Percentiles rank a stretch among this genome's conserved stretches.
Evolutionary conservation across 2,113 vertebrate genomes (phyloP).

Genomic region (Carettochelys insculpta): DNA sequence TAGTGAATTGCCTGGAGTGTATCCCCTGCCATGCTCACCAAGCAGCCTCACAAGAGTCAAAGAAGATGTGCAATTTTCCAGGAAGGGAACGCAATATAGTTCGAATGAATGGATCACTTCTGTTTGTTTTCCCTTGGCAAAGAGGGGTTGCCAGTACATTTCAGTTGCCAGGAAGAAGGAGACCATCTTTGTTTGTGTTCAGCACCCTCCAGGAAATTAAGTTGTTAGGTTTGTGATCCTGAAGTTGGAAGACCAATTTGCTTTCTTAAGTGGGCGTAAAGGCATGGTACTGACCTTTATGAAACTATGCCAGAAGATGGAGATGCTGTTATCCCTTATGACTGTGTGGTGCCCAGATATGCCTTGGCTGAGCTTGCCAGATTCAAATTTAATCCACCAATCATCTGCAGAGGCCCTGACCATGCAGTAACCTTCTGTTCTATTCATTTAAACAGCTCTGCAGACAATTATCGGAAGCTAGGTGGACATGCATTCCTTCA

Average conservation of each 20-base stretch:
- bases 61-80: background rate
- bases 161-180: background rate
- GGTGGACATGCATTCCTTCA: background rate
- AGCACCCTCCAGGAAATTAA: constrained; percentile 46
- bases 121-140: constrained; percentile 33
- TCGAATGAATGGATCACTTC: background rate
- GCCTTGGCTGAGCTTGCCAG: background rate
- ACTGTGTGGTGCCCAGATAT: background rate
- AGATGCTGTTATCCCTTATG: background rate
- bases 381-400: accelerated
- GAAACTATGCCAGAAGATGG: background rate
- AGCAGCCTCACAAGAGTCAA: background rate
- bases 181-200: constrained; percentile 43
- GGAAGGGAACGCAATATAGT: background rate
- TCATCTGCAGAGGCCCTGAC: background rate
- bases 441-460: background rate
- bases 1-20: background rate
- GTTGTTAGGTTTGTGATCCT: constrained; percentile 37
- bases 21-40: background rate
- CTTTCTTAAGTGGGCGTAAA: background rate
- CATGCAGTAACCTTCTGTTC: background rate
- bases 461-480: constrained; percentile 3
- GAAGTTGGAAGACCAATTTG: constrained; percentile 14
- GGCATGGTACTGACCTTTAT: constrained; percentile 13
- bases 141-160: constrained; percentile 1